Evolutionary conservation across 2,888 invertebrate species (phyloP), one percentile per base, ranked within the genome.

Genomic region (Hemaris fuciformis): DNA sequence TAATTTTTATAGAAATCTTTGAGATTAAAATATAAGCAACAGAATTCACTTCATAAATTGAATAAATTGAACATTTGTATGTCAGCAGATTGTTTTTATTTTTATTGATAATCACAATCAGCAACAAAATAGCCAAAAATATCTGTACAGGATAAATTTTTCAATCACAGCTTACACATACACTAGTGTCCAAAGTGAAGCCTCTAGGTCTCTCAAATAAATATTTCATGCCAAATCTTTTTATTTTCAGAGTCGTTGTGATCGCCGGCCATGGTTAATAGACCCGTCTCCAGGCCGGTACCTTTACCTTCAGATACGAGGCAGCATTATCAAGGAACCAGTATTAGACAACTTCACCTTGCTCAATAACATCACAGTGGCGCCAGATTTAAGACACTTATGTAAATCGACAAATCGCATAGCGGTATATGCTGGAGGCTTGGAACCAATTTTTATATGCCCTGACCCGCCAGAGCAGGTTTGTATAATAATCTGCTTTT

Each of bases 391-490:
- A 63, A 88, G 89, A 63, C 93, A 89, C 83, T 89, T 90, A 61
- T 98, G 98, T 80, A 93, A 94, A 62, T 97, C 97, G 7, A 94
- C 94, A 59, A 97, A 98, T 74, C 93, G 98, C 59, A 95, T 97
- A 64, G 94, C 96, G 2, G 94, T 98, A 3, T 96, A 97, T 78
- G 95, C 96, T 48, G 96, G 96, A 0, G 94, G 95, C 25, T 73
- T 92, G n/a, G 82, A 93, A 0, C 94, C 94, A 18, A 93, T 93
- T 38, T 93, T 94, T 56, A 94, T 95, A 45, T 95, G 95, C 67
- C 94, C 94, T 0, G 85, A 87, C 66, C 93, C 93, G 4, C 87
- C 88, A 0, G 84, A 89, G 62, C 73, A 73, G 70, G 81, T 81
- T 67, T 61, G 59, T 63, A 53, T 10, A 15, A 53, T 38, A 15